These are phyloP conservation scores for Rhagonycha fulva DNA, from an alignment of 2,888 invertebrate genomes.

Conservation along the genomic window DNA sequence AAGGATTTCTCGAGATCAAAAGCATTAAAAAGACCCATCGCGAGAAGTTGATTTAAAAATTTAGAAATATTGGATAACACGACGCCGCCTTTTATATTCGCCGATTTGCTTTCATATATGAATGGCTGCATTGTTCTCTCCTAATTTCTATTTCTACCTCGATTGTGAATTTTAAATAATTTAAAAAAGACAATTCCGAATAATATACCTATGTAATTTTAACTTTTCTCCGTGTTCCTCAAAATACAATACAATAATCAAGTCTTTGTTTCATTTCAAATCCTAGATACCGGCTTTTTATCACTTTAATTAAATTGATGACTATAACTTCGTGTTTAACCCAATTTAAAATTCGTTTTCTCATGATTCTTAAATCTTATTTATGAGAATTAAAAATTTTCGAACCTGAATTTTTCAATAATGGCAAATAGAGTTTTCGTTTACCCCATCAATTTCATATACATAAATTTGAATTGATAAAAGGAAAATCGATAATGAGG, in stretches of 20 bases:
- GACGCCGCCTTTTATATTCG: not conserved
- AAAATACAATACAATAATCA: not conserved
- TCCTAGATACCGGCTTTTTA: not conserved
- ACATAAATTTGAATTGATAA: not conserved
- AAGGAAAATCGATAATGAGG: not conserved
- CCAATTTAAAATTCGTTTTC: not conserved
- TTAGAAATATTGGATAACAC: no score
- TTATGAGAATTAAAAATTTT: not conserved
- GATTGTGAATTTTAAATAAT: not conserved
- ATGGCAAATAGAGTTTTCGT: not conserved
- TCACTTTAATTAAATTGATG: not conserved
- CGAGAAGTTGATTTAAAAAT: no score
- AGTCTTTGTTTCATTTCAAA: not conserved
- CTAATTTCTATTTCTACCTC: not conserved
- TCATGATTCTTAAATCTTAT: not conserved
- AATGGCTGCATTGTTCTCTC: not conserved
- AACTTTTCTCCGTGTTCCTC: not conserved
- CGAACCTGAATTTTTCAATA: not conserved
- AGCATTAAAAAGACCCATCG: no score
- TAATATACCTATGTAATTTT: not conserved
- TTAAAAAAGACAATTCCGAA: not conserved
- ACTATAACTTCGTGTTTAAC: not conserved
- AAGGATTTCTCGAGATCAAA: no score
- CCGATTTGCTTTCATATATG: not conserved
- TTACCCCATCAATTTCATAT: not conserved